These are phyloP conservation scores for Hydrochoerus hydrochaeris DNA, from an alignment of 2,113 vertebrate genomes.

Conservation along the genomic window DNA sequence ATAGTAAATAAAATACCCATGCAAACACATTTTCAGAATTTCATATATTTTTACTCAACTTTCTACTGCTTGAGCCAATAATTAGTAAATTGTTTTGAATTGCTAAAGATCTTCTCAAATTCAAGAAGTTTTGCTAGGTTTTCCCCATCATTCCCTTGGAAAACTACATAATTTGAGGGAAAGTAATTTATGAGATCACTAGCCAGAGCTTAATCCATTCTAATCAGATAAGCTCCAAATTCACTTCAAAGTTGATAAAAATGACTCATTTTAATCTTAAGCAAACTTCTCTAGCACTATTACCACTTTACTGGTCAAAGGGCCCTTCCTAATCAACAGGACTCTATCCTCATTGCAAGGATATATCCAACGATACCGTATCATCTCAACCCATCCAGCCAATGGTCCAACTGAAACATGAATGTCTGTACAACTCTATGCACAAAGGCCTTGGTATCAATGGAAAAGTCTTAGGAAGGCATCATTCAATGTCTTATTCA, in stretches of 20 bases:
- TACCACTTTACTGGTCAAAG: slow-evolving; percentile 48
- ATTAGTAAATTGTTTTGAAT: background rate
- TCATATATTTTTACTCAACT: slow-evolving; percentile 54
- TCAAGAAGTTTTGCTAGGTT: slow-evolving; percentile 26
- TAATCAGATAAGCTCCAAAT: slow-evolving; percentile 52
- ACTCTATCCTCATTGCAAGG: background rate
- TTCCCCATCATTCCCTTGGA: background rate
- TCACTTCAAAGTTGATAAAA: slow-evolving; percentile 47
- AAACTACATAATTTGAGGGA: slow-evolving; percentile 16
- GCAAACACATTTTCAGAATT: slow-evolving; percentile 50
- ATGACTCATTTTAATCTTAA: slow-evolving; percentile 43
- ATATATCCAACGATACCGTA: slow-evolving; percentile 14
- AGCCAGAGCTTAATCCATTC: slow-evolving; percentile 12
- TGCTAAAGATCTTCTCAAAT: slow-evolving; percentile 54
- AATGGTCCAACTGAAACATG: background rate
- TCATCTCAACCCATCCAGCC: slow-evolving; percentile 30
- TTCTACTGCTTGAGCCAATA: background rate
- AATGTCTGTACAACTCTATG: background rate
- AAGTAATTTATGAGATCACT: slow-evolving; percentile 45
- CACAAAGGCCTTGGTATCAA: slow-evolving; percentile 30
- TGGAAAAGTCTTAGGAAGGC: slow-evolving; percentile 8
- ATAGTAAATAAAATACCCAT: background rate
- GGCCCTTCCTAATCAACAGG: slow-evolving; percentile 28
- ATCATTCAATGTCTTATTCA: slow-evolving; percentile 55
- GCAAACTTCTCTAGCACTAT: slow-evolving; percentile 39